Percentiles rank a stretch among this genome's conserved stretches.
Evolutionary conservation across 2,888 invertebrate genomes (phyloP).

Genomic region (Calameuta pallipes): DNA sequence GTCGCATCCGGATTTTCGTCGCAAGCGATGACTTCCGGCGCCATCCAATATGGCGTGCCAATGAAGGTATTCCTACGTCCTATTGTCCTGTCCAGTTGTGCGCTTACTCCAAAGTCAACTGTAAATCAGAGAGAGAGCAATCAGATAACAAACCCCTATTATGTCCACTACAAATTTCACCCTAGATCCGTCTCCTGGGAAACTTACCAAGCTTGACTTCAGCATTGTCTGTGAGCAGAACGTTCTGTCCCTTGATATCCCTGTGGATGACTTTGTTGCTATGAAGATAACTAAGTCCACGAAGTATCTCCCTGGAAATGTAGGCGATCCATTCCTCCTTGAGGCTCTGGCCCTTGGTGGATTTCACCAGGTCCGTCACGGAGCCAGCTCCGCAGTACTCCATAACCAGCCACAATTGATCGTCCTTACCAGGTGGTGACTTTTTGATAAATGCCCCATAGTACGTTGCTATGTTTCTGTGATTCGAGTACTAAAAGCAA

Average conservation of each 20-base stretch:
- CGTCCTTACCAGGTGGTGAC: slow-evolving; percentile 98
- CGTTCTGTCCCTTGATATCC: slow-evolving; percentile 99
- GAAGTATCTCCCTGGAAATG: slow-evolving; percentile 94
- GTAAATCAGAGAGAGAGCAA: slow-evolving; percentile 23
- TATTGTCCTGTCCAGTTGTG: slow-evolving; percentile 98
- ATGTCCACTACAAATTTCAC: background rate
- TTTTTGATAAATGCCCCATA: slow-evolving; percentile 99
- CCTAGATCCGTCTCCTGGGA: background rate
- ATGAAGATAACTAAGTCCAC: slow-evolving; percentile 97
- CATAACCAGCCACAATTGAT: slow-evolving; percentile 99
- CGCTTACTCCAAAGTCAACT: slow-evolving; percentile 99
- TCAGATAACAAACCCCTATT: background rate
- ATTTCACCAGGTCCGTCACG: slow-evolving; percentile 99
- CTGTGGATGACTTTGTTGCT: slow-evolving; percentile 99
- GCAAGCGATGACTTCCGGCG: slow-evolving; percentile 99
- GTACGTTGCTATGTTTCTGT: slow-evolving; percentile 99
- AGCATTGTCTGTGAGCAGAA: slow-evolving; percentile 98
- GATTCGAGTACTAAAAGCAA: slow-evolving; percentile 87
- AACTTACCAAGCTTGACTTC: slow-evolving; percentile 94
- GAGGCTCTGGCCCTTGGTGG: slow-evolving; percentile 96
- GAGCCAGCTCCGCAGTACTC: slow-evolving; percentile 99
- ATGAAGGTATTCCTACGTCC: slow-evolving; percentile 99
- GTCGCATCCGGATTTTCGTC: slow-evolving; percentile 99
- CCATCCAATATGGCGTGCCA: slow-evolving; percentile 99
- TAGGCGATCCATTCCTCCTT: slow-evolving; percentile 99